Evolutionary conservation across 2,888 invertebrate species (phyloP).

Genomic region (Hypena proboscidalis): DNA sequence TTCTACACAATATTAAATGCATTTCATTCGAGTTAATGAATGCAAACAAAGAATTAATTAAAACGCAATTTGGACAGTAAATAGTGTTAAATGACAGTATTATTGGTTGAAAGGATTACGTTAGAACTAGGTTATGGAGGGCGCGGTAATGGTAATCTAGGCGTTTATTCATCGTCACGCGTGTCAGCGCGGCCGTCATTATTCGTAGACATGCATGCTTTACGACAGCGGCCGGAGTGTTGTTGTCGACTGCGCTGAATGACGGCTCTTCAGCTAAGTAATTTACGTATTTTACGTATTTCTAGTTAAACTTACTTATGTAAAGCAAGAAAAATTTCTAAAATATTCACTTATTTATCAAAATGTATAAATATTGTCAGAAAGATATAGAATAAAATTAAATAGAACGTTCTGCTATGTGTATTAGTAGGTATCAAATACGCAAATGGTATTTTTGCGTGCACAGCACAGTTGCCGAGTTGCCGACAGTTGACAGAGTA

Average conservation of each 20-base stretch:
- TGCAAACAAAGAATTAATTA: conserved; percentile 11
- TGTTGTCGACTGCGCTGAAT: conserved; percentile 26
- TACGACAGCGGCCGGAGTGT: conserved; percentile 37
- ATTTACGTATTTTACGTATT: conserved; percentile 39
- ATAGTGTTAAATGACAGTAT: conserved; percentile 2
- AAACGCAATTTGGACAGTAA: conserved; percentile 11
- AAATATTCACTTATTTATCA: no score
- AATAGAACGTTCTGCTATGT: no score
- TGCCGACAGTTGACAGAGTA: conserved; percentile 19
- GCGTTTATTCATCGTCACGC: conserved; percentile 74
- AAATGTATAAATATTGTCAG: no score
- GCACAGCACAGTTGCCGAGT: no score
- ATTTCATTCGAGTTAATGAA: conserved; percentile 20
- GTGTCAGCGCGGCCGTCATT: conserved; percentile 60
- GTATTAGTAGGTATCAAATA: no score
- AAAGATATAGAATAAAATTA: no score
- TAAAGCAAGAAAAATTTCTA: no score
- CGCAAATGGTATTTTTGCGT: no score
- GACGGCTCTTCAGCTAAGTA: conserved; percentile 40
- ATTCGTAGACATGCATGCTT: conserved; percentile 75
- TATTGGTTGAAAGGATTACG: conserved; percentile 20
- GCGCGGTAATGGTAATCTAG: conserved; percentile 49
- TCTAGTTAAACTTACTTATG: no score
- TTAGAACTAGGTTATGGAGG: conserved; percentile 35
- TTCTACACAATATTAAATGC: conserved; percentile 9